Percentiles rank a stretch among this genome's conserved stretches.
Conservation (phyloP, 2,888 invertebrate genomes). For the Callimorpha dominula region DNA sequence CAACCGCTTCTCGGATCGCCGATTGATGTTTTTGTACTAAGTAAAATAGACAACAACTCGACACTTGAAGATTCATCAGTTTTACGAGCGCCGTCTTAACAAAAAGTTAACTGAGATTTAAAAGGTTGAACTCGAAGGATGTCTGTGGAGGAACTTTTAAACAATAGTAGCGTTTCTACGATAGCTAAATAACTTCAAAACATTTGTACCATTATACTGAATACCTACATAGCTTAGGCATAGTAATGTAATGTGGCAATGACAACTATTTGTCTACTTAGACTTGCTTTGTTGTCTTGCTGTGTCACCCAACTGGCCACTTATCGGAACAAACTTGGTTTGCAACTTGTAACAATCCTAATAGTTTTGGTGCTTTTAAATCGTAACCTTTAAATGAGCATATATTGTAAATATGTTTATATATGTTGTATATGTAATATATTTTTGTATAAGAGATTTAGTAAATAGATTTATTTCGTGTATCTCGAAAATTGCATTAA, state of each 20-base stretch:
- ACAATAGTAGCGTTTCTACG: conserved; percentile 17
- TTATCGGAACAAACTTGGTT: conserved; percentile 57
- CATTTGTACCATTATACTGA: conserved; percentile 37
- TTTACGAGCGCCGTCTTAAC: conserved; percentile 18
- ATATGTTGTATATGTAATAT: too few relatives aligned
- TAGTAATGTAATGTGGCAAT: conserved; percentile 65
- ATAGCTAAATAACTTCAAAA: not conserved
- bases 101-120: conserved; percentile 33
- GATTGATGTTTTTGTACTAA: conserved; percentile 42
- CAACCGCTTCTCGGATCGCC: conserved; percentile 21
- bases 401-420: too few relatives aligned
- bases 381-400: conserved; percentile 11
- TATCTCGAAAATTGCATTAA: too few relatives aligned
- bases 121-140: conserved; percentile 32
- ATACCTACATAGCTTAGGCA: conserved; percentile 62
- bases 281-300: conserved; percentile 46
- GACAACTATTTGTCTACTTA: conserved; percentile 44
- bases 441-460: too few relatives aligned
- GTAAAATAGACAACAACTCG: conserved; percentile 36
- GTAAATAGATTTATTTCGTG: too few relatives aligned
- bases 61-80: conserved; percentile 24
- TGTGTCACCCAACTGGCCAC: conserved; percentile 51
- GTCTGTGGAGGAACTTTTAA: conserved; percentile 23
- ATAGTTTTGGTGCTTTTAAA: conserved; percentile 42
- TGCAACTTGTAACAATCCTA: conserved; percentile 37